A percentile compares a stretch with the other conserved stretches of the same genome.
These are phyloP conservation scores for Kradibia gibbosae DNA, from an alignment of 1,140 invertebrate genomes.

Conservation along the genomic window DNA sequence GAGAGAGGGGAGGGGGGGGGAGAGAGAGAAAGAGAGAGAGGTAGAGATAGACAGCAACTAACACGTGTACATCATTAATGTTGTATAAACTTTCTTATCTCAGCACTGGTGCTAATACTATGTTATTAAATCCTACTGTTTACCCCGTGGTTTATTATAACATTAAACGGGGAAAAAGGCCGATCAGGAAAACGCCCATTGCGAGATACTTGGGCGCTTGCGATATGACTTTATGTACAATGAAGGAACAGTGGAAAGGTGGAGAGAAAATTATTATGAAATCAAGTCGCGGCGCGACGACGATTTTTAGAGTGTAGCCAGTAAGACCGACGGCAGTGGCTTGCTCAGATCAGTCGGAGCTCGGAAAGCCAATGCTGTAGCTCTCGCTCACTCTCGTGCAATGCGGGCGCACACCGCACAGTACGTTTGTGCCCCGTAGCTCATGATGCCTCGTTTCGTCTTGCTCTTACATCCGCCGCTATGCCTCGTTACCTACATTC, in stretches of 20 bases:
- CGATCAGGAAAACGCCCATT: constrained; percentile 26
- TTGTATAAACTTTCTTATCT: neutral
- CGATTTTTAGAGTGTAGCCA: constrained; percentile 18
- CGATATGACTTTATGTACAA: neutral
- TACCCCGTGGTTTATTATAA: neutral
- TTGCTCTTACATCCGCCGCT: neutral
- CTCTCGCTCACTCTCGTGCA: constrained; percentile 17
- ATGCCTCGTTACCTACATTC: neutral
- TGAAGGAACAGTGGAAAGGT: neutral
- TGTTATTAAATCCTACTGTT: neutral
- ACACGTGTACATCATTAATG: constrained; percentile 16
- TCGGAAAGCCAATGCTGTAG: constrained; percentile 15
- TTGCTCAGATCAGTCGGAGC: constrained; percentile 18
- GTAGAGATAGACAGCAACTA: too few relatives aligned
- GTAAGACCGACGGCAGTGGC: neutral
- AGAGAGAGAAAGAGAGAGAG: too few relatives aligned
- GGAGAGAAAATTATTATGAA: constrained; percentile 17
- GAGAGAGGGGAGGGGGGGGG: too few relatives aligned
- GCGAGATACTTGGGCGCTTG: neutral
- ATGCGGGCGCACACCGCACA: neutral
- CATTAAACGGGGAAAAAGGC: neutral
- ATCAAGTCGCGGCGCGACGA: constrained; percentile 13
- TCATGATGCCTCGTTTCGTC: neutral
- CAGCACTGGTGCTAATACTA: neutral
- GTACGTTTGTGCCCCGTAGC: neutral